phyloP scores from a whole-genome alignment of 2,888 invertebrate species.

The Abrostola tripartita region DNA sequence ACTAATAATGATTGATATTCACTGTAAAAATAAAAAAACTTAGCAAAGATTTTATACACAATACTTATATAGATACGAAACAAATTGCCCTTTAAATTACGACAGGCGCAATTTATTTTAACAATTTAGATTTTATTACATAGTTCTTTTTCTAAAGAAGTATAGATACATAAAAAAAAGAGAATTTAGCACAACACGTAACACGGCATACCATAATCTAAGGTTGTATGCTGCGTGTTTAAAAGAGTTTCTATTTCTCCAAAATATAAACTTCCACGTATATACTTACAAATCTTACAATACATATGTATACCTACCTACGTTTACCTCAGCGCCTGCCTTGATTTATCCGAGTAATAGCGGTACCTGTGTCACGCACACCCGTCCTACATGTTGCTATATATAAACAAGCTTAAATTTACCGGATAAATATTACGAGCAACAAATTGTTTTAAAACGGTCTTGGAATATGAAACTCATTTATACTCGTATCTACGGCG shows the following conservation, averaged over 20 bases:
- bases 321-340: neutral
- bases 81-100: conserved; percentile 12
- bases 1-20: neutral
- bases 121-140: conserved; percentile 4
- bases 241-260: neutral
- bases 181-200: no score
- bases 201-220: no score
- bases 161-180: no score
- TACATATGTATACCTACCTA: no score
- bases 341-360: conserved; percentile 72
- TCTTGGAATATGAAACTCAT: no score
- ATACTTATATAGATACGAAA: neutral
- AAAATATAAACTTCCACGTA: conserved; percentile 67
- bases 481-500: no score
- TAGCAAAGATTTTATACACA: neutral
- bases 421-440: neutral
- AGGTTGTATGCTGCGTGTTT: no score
- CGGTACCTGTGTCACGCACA: conserved; percentile 72
- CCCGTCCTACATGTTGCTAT: conserved; percentile 61
- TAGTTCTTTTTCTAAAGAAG: neutral
- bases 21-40: no score
- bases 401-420: neutral
- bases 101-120: conserved; percentile 24
- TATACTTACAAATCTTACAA: no score
- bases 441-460: no score